Conservation (phyloP, 1,140 invertebrate species). For the Nautilus pompilius region DNA sequence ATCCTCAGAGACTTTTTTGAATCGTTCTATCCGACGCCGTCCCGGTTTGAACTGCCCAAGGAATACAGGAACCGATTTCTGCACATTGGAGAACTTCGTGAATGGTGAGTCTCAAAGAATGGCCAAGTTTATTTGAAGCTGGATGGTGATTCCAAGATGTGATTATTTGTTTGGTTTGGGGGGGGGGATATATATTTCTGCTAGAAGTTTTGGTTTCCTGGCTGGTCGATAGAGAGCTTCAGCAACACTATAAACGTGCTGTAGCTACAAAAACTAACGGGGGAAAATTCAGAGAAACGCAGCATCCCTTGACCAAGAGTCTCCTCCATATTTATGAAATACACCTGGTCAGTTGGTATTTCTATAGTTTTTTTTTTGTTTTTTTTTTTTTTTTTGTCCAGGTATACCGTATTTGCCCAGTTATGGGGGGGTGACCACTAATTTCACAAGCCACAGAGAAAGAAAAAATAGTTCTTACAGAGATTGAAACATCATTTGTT, state of each 20-base stretch:
- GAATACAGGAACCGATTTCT: conserved; percentile 72
- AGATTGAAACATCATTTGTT: no score
- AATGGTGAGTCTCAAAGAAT: conserved; percentile 58
- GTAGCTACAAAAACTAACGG: neutral
- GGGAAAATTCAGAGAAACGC: neutral
- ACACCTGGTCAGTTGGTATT: no score
- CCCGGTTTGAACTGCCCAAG: conserved; percentile 70
- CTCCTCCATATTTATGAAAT: no score
- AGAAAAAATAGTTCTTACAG: no score
- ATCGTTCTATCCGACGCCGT: conserved; percentile 70
- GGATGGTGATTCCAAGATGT: neutral
- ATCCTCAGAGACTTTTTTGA: conserved; percentile 76
- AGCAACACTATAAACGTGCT: neutral
- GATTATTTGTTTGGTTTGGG: neutral
- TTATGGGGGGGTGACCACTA: no score
- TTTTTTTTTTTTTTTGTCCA: no score
- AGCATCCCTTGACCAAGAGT: no score
- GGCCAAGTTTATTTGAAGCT: neutral
- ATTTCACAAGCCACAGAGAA: no score
- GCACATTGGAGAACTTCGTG: conserved; percentile 64
- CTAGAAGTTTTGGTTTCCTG: neutral
- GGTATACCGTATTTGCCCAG: no score
- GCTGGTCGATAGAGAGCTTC: neutral
- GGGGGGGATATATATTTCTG: neutral
- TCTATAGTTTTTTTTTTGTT: no score